Evolutionary conservation across 2,113 vertebrate genomes (phyloP).

Genomic region (Echinops telfairi): DNA sequence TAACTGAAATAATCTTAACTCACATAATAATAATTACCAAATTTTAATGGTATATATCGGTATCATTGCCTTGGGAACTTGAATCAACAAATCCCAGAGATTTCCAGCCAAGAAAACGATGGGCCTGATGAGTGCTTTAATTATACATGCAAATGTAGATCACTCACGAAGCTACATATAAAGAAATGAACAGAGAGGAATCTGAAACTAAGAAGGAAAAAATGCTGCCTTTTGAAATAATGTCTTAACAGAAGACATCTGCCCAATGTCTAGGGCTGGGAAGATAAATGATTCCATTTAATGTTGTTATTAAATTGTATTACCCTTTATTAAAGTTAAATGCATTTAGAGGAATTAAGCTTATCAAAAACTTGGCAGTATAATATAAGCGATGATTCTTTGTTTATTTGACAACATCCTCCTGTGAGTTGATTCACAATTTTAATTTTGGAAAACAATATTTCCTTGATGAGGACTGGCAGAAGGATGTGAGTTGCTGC

Average conservation of each 20-base stretch:
- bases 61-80: constrained; percentile 37
- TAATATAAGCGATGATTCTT: constrained; percentile 70
- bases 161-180: neutral
- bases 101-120: constrained; percentile 8
- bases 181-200: constrained; percentile 41
- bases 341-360: constrained; percentile 81
- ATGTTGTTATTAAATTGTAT: constrained; percentile 79
- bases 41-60: constrained; percentile 54
- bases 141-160: constrained; percentile 41
- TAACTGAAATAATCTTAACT: neutral
- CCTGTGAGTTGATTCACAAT: constrained; percentile 75
- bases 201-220: constrained; percentile 28
- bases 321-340: constrained; percentile 82
- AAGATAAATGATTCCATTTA: constrained; percentile 77
- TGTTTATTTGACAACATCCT: constrained; percentile 77
- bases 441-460: constrained; percentile 80
- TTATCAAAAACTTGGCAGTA: constrained; percentile 77
- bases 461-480: constrained; percentile 71
- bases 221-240: constrained; percentile 30
- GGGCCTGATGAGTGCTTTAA: constrained; percentile 62
- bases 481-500: constrained; percentile 64
- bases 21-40: constrained; percentile 61
- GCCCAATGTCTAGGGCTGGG: constrained; percentile 34
- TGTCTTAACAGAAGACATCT: constrained; percentile 61
- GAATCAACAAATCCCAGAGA: constrained; percentile 60